These are phyloP conservation scores for Labroides dimidiatus DNA, from an alignment of 2,797 vertebrate genomes.

Conservation along the genomic window DNA sequence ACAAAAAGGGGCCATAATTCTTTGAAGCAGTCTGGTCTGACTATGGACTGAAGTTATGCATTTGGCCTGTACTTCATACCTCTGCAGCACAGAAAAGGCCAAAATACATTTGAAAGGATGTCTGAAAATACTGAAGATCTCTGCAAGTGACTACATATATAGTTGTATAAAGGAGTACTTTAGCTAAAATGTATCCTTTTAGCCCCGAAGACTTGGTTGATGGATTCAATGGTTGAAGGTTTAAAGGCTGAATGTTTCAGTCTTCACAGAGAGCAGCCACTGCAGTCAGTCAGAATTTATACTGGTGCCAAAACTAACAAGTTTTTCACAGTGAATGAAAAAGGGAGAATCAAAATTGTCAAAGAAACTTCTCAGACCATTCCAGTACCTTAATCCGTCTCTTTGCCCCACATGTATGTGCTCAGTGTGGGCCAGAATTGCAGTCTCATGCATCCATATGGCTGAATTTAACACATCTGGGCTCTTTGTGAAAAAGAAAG, in stretches of 20 bases:
- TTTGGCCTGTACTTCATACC: not conserved
- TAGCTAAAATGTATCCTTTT: not conserved
- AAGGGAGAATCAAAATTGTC: not conserved
- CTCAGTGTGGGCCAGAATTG: not conserved
- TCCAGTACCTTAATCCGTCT: constrained; percentile 6
- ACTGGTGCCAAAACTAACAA: not conserved
- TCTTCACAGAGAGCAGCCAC: not conserved
- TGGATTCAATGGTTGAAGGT: constrained; percentile 6
- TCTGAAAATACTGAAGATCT: not conserved
- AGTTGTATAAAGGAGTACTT: not conserved
- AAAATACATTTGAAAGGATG: not conserved
- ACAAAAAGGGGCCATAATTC: constrained; percentile 3
- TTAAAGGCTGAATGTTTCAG: constrained; percentile 4
- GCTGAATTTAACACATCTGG: not conserved
- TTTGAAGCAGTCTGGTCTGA: not conserved
- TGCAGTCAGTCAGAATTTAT: constrained; percentile 7
- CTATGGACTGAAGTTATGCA: not conserved
- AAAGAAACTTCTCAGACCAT: constrained; percentile 10
- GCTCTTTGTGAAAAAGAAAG: not conserved
- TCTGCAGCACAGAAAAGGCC: not conserved
- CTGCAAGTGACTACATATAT: not conserved
- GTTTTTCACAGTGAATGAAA: not conserved
- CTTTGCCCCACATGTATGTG: not conserved
- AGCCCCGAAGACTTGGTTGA: not conserved
- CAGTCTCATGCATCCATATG: not conserved